Base-by-base conservation (phyloP, 2,113 vertebrate species). In the Corvus cornix region DNA sequence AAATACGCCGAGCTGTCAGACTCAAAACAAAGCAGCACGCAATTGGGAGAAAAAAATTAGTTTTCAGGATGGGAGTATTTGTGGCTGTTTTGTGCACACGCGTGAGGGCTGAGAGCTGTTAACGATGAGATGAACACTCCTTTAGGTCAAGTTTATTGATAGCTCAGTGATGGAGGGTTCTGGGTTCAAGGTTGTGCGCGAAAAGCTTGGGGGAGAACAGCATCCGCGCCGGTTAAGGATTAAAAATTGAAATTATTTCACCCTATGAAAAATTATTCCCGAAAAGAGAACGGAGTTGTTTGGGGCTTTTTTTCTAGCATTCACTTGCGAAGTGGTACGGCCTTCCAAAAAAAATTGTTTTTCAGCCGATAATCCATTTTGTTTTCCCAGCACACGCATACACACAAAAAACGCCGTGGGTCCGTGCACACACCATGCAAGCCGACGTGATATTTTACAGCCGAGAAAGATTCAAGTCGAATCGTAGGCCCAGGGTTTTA, bases 1-100 rank as follows among this genome's bases (percentile, higher is more conserved):
- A 96, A 97, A 95, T 96, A 97, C 95, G 53, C 92, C 85, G 95
- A 92, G 87, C 88, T 96, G 95, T 96, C 96, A 96, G 87, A 58
- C 52, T 31, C 55, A 66, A 94, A 92, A 91, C 81, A 96, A 95
- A 94, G 89, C 93, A 88, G 64, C 87, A 84, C 48, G 53, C 77
- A 83, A 53, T 4, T 70, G 37, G 43, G 48, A 28, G 5, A 43
- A 75, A 89, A 72, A 80, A 76, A 16, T 20, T 41, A 63, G 33
- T 85, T 90, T 84, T 95, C 93, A 92, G 53, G 77, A 59, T 78
- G 91, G 35, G 68, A 86, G 31, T 70, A 48, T 80, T 83, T 75
- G 90, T 46, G 49, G 46, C n/a, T 56, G 76, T 49, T 95, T 85
- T 37, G 63, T 68, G 76, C 79, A 77, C 53, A 56, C 3, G 66